These are phyloP conservation scores for Megalops atlanticus DNA, from an alignment of 2,113 vertebrate genomes.

Conservation along the genomic window DNA sequence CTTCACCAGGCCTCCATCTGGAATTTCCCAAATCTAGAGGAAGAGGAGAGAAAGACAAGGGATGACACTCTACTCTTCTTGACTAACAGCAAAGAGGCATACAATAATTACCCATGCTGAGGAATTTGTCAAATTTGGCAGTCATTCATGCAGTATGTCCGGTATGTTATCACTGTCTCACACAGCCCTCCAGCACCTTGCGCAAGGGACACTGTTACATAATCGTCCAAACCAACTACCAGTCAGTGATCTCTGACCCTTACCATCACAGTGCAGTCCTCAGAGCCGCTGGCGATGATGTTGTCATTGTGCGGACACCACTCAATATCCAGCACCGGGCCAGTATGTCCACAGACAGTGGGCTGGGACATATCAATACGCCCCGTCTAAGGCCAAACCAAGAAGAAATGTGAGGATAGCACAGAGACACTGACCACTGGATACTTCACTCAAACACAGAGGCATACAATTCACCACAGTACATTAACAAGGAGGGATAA, in stretches of 20 bases:
- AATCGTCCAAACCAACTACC: neutral
- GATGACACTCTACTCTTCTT: neutral
- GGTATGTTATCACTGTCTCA: neutral
- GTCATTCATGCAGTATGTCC: neutral
- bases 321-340: slow-evolving; percentile 85
- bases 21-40: slow-evolving; percentile 86
- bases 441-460: neutral
- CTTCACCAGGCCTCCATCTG: slow-evolving; percentile 72
- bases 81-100: neutral
- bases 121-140: neutral
- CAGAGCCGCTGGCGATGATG: slow-evolving; percentile 86
- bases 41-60: neutral
- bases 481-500: no score
- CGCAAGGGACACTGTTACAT: neutral
- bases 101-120: neutral
- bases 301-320: slow-evolving; percentile 91
- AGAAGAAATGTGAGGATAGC: neutral
- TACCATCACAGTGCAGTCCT: slow-evolving; percentile 88
- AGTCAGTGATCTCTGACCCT: slow-evolving; percentile 30
- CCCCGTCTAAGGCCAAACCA: slow-evolving; percentile 69
- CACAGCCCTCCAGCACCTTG: neutral
- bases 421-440: neutral
- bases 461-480: no score
- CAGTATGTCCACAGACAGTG: slow-evolving; percentile 84
- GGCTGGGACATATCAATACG: slow-evolving; percentile 85